Evolutionary conservation across 2,888 invertebrate species (phyloP), one percentile per base, ranked within the genome.

Genomic region (Brachyopa scutellaris): DNA sequence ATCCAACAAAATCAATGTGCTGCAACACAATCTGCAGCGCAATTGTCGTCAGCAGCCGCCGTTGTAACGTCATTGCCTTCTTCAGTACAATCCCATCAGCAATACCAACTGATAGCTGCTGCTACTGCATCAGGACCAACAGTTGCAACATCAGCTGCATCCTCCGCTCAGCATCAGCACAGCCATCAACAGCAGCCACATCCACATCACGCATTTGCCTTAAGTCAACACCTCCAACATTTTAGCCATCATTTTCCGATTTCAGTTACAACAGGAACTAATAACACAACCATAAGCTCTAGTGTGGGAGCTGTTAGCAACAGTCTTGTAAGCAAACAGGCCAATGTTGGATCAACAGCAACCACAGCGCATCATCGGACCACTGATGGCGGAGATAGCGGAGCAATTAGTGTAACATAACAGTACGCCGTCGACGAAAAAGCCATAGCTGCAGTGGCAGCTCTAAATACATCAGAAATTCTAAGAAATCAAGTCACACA

Each of bases 351-450:
- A 17, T 40, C 84, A 15, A 61, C 84, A 61, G 19, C 69, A 36
- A 51, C 79, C 13, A 42, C 80, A 59, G 13, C 82, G 23, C 66
- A 73, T 45, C 84, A 84, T 77, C 78, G 84, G 26, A 73, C 62
- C 15, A 64, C 73, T 33, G 84, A 78, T 40, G 67, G 74, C 61
- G 77, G 85, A 4, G 90, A 90, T 84, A 88, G 87, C 66, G 89
- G 88, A 82, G 90, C 89, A 51, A 90, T 89, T 33, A 90, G 88
- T 84, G 90, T 90, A 76, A 90, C 90, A 86, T 90, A 90, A 88
- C 89, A 85, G 59, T 82, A 84, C 76, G 77, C 79, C 64, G 62
- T 57, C 29, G 45, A 57, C 13, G 26, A 47, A 19, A 66, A 79
- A 40, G 38, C 72, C 51, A 59, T 62, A 59, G 36, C 57, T 47